phyloP scores from a whole-genome alignment of 2,113 vertebrate species.

The Pterocles orientalis region DNA sequence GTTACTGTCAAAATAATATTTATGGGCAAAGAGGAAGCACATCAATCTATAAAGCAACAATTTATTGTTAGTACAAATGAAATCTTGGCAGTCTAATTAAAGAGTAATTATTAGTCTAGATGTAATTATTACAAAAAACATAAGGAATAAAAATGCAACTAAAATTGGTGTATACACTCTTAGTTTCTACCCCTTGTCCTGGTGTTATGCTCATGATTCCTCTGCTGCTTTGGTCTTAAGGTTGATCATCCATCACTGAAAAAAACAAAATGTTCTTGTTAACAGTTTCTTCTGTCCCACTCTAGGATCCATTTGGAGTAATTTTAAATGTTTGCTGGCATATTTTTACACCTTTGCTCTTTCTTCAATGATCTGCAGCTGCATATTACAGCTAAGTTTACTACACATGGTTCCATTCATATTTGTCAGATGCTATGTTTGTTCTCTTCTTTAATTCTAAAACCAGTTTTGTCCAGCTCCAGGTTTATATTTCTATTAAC shows the following conservation, averaged over 20 bases:
- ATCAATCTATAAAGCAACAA: background rate
- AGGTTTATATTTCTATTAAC: background rate
- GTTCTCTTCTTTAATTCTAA: background rate
- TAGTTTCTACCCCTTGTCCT: background rate
- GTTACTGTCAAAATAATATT: background rate
- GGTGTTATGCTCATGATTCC: background rate
- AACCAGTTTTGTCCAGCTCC: background rate
- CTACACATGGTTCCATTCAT: background rate
- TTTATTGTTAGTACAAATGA: background rate
- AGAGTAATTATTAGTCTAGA: background rate
- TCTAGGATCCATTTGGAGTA: background rate
- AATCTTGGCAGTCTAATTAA: background rate
- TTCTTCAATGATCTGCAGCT: background rate
- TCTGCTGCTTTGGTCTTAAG: background rate
- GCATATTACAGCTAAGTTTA: background rate
- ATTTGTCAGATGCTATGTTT: background rate
- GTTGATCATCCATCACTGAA: background rate
- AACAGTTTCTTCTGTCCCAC: background rate
- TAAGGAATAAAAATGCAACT: background rate
- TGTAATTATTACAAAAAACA: background rate
- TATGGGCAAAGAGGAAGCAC: background rate
- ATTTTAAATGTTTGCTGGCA: background rate
- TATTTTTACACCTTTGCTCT: background rate
- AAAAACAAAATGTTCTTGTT: background rate
- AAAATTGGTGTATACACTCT: background rate